phyloP scores from a whole-genome alignment of 2,113 vertebrate genomes.

The Pachycephala philippinensis region DNA sequence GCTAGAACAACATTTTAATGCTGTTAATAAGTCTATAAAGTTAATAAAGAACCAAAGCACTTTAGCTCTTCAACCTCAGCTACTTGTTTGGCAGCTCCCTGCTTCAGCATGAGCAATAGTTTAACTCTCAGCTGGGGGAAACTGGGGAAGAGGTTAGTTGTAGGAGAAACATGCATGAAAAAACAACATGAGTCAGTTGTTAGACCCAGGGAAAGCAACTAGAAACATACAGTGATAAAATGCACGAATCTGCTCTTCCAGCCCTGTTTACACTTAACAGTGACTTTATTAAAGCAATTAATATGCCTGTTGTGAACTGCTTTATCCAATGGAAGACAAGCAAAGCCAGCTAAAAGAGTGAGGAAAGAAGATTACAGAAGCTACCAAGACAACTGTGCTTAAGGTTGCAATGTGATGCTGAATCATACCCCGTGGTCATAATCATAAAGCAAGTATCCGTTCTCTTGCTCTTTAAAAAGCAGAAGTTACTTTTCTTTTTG shows the following conservation, averaged over 20 bases:
- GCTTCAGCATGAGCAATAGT: background rate
- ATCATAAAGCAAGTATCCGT: background rate
- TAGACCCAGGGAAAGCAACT: background rate
- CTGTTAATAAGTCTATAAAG: background rate
- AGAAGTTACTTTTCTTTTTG: background rate
- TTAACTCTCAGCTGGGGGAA: background rate
- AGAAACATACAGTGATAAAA: background rate
- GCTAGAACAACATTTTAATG: background rate
- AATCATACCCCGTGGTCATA: background rate
- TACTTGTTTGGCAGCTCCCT: background rate
- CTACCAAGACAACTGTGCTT: background rate
- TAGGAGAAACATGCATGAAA: background rate
- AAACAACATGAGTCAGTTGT: background rate
- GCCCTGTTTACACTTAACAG: background rate
- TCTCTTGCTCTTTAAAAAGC: background rate
- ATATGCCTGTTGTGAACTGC: background rate
- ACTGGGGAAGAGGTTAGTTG: background rate
- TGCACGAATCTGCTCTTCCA: background rate
- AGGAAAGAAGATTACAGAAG: background rate
- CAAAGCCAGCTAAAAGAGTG: background rate
- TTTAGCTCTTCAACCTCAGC: background rate
- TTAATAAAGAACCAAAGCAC: constrained; percentile 1
- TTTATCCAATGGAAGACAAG: background rate
- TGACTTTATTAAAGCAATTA: background rate
- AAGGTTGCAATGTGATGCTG: background rate